Conservation (phyloP, 2,797 vertebrate species). For the Vespertilio murinus region DNA sequence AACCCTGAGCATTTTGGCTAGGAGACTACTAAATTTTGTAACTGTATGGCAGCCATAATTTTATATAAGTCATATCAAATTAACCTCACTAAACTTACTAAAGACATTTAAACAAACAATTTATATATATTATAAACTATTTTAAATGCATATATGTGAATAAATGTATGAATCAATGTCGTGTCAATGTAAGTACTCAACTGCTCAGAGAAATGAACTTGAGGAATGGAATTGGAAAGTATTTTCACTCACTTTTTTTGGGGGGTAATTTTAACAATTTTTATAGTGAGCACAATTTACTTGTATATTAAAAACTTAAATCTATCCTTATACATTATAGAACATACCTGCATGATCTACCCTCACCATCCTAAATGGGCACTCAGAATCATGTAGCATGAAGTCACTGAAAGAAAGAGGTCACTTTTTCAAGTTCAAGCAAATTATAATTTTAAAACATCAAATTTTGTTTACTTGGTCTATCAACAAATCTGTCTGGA, state of each 20-base stretch:
- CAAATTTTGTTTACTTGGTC: background rate
- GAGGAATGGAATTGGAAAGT: background rate
- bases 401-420: background rate
- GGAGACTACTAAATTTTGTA: background rate
- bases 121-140: background rate
- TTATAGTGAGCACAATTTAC: background rate
- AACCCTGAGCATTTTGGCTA: background rate
- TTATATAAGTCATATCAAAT: slow-evolving; percentile 2
- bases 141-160: background rate
- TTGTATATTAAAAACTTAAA: background rate
- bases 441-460: background rate
- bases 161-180: background rate
- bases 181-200: background rate
- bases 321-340: background rate
- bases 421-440: background rate
- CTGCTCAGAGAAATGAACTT: background rate
- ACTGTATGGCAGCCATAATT: background rate
- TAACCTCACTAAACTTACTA: background rate
- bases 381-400: background rate
- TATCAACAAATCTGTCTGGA: background rate
- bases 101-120: background rate
- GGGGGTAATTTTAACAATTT: background rate
- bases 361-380: background rate
- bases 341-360: background rate
- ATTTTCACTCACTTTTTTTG: background rate